Conservation (phyloP, 1,140 invertebrate species). For the Sarcophaga bullata region DNA sequence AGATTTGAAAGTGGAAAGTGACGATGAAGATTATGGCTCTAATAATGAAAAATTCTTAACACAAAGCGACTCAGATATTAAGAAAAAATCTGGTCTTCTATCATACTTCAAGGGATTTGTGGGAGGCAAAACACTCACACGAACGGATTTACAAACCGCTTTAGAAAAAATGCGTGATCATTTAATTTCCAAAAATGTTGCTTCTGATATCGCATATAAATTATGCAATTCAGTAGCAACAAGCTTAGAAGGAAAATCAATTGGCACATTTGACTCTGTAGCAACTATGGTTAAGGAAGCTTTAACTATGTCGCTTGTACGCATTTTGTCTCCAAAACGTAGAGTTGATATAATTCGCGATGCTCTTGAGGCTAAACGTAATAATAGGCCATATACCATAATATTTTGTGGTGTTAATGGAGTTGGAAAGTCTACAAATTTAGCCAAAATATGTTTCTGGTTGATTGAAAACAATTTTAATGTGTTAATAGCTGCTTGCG, state of each 20-base stretch:
- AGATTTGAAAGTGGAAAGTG: conserved; percentile 73
- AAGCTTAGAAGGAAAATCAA: conserved; percentile 92
- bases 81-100: conserved; percentile 74
- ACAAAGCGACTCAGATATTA: conserved; percentile 60
- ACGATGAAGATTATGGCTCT: conserved; percentile 67
- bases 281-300: conserved; percentile 84
- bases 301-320: conserved; percentile 84
- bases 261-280: conserved; percentile 94
- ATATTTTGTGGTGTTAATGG: conserved; percentile 99
- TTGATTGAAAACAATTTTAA: conserved; percentile 96
- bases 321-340: conserved; percentile 93
- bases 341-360: conserved; percentile 97
- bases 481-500: conserved; percentile 98
- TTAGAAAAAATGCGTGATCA: conserved; percentile 97
- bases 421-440: conserved; percentile 99
- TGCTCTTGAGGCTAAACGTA: conserved; percentile 87
- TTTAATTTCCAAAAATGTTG: conserved; percentile 97
- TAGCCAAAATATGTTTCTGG: conserved; percentile 99
- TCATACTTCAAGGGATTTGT: conserved; percentile 89
- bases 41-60: conserved; percentile 68
- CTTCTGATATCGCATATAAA: conserved; percentile 93
- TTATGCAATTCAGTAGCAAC: conserved; percentile 93
- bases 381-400: conserved; percentile 91
- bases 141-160: conserved; percentile 82
- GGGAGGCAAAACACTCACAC: conserved; percentile 81